A percentile compares a stretch with the other conserved stretches of the same genome.
Conservation (phyloP, 2,113 vertebrate species). For the Cichladusa arquata region DNA sequence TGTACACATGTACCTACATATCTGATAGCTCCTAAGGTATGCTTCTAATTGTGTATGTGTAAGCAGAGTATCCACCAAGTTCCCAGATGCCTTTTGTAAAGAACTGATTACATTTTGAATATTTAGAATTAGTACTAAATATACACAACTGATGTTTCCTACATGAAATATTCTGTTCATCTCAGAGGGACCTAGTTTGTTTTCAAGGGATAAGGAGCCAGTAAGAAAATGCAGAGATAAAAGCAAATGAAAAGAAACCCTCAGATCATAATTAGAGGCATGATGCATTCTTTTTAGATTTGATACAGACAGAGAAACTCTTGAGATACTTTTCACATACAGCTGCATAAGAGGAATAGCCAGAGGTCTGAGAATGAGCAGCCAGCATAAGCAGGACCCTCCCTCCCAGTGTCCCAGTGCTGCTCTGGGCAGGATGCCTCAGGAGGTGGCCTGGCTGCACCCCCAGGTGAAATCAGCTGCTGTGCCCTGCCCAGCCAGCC, state of each 20-base stretch:
- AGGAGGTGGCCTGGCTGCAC: background rate
- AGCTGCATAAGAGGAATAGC: background rate
- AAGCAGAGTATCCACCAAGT: background rate
- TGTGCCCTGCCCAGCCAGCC: background rate
- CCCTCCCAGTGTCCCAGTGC: too few relatives aligned
- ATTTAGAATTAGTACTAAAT: background rate
- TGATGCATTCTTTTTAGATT: background rate
- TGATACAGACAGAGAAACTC: background rate
- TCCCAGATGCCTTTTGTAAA: background rate
- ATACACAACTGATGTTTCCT: background rate
- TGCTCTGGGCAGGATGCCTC: background rate
- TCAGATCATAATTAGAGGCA: background rate
- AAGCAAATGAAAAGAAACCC: background rate
- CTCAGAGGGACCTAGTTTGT: background rate
- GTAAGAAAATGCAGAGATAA: background rate
- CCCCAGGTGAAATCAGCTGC: rapidly evolving
- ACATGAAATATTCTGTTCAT: background rate
- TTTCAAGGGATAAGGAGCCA: background rate
- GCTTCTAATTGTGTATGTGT: background rate
- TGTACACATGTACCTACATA: too few relatives aligned
- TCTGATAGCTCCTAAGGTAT: background rate
- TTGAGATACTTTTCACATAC: background rate
- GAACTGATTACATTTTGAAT: background rate
- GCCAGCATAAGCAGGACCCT: background rate
- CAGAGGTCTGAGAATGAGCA: background rate